Evolutionary conservation across 2,888 invertebrate species (phyloP), one percentile per base, ranked within the genome.

Genomic region (Philereme transversata): DNA sequence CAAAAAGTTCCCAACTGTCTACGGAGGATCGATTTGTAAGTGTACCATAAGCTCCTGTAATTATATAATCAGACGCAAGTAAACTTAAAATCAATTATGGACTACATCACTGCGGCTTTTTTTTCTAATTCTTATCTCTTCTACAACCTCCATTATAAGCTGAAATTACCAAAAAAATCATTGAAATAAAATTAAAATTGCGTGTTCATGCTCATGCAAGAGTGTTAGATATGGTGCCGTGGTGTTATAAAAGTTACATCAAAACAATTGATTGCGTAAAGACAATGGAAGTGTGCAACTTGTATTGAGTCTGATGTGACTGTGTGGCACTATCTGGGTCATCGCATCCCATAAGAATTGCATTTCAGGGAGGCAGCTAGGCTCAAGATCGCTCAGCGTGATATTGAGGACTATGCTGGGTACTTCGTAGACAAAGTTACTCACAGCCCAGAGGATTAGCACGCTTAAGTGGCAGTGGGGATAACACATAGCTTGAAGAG

Each of bases 71-170:
- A 3, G 40, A 6, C 40, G 8, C 0, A 40, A 40, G 4, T 40
- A 69, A 69, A 70, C 41, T 53, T 53, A 62, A 54, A 57, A 81
- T 88, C 82, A 89, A 79, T 85, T 87, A 79, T 82, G 82, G 40
- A 75, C 76, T 66, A 84, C 71, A 73, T 89, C 87, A 82, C 84
- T 86, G 77, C 90, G 87, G 75, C 89, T 86, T 81, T 88, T 91
- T 76, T 90, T 90, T 83, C 90, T 87, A 86, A 92, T 88, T 87
- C 91, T 84, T 88, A 92, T 92, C 76, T 92, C 92, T 88, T 92
- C 92, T 69, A 92, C 90, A 83, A 92, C 90, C 84, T 92, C 92
- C 91, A 91, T 91, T 71, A 92, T 92, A 68, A 90, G 90, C 91
- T 91, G 92, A 89, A 91, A 90, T 84, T 67, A 81, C 85, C 73